Conservation (phyloP, 2,888 invertebrate genomes). For the Petrophora chlorosata region DNA sequence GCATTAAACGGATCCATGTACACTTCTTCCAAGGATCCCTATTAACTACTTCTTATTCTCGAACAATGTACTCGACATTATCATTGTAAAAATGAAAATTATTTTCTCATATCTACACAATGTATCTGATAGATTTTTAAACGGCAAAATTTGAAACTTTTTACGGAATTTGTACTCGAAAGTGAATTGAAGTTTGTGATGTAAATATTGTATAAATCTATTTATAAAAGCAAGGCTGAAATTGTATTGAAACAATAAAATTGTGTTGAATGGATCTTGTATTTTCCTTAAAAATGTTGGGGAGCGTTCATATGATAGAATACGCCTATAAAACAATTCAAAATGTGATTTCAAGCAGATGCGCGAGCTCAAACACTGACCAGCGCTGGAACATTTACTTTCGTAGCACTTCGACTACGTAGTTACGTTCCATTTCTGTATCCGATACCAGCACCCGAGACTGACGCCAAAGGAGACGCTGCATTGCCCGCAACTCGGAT, state of each 20-base stretch:
- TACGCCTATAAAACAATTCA: no score
- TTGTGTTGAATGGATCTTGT: conserved; percentile 70
- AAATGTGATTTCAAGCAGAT: no score
- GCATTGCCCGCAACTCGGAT: no score
- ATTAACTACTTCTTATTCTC: conserved; percentile 49
- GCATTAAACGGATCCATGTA: conserved; percentile 45
- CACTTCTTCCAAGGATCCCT: conserved; percentile 48
- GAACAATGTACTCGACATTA: conserved; percentile 49
- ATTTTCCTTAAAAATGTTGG: no score
- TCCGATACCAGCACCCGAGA: no score
- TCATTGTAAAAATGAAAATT: conserved; percentile 55
- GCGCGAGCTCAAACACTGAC: no score
- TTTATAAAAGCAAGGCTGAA: conserved; percentile 83
- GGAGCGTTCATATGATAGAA: no score
- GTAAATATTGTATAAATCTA: conserved; percentile 80
- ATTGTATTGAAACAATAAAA: conserved; percentile 83
- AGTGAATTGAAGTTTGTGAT: conserved; percentile 62
- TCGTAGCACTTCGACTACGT: no score
- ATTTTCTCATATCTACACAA: conserved; percentile 66
- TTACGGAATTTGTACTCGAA: conserved; percentile 78
- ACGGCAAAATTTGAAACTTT: conserved; percentile 62
- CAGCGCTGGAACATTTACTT: no score
- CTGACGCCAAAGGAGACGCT: no score
- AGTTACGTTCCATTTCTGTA: no score
- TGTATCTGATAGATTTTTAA: conserved; percentile 49